Percentiles rank a stretch among this genome's conserved stretches.
Evolutionary conservation across 2,113 vertebrate species (phyloP).

Genomic region (Megalops atlanticus): DNA sequence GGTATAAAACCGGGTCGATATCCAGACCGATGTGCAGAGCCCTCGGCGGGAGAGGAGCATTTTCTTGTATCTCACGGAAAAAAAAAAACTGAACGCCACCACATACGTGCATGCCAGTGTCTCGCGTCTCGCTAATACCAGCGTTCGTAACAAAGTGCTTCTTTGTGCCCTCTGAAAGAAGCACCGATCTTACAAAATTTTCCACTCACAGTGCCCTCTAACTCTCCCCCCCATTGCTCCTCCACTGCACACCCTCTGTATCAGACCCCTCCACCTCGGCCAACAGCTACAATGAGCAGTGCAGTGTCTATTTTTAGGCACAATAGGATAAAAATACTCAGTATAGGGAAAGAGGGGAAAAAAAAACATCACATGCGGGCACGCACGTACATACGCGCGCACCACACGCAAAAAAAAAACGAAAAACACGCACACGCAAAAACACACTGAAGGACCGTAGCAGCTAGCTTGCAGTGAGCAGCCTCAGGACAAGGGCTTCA

Average conservation of each 20-base stretch:
- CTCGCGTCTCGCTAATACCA: background rate
- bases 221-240: background rate
- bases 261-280: slow-evolving; percentile 40
- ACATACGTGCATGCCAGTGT: background rate
- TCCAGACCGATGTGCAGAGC: background rate
- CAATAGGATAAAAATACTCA: slow-evolving; percentile 65
- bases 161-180: slow-evolving; percentile 22
- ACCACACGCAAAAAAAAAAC: slow-evolving; percentile 30
- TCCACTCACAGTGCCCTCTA: slow-evolving; percentile 14
- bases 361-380: slow-evolving; percentile 29
- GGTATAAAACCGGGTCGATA: background rate
- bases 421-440: slow-evolving; percentile 22
- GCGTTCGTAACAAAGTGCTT: slow-evolving; percentile 23
- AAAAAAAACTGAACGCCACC: background rate
- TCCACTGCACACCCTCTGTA: background rate
- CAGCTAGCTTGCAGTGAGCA: slow-evolving; percentile 49
- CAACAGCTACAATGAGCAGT: slow-evolving; percentile 66
- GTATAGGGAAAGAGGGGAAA: slow-evolving; percentile 40
- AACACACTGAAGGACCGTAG: slow-evolving; percentile 38
- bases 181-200: slow-evolving; percentile 26
- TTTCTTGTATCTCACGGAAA: no score
- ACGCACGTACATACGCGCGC: slow-evolving; percentile 21
- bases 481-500: slow-evolving; percentile 39
- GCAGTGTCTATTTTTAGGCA: slow-evolving; percentile 74
- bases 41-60: no score